Conservation (phyloP, 2,113 vertebrate genomes). For the Oenanthe melanoleuca region DNA sequence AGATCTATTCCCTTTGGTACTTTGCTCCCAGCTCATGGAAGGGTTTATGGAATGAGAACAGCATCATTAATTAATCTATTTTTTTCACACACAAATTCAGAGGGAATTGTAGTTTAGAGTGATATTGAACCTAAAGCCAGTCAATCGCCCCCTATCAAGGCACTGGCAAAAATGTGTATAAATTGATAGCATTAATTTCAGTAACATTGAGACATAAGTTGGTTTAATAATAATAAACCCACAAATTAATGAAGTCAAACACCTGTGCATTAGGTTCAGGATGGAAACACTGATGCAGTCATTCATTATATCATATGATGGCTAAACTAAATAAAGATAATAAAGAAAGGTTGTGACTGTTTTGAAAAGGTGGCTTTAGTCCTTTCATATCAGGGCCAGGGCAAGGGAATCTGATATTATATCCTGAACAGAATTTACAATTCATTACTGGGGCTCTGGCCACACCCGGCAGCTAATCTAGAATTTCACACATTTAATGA, state of each 20-base stretch:
- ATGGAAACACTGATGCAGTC: slow-evolving; percentile 12
- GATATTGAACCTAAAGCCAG: neutral
- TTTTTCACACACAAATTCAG: neutral
- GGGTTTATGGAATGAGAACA: neutral
- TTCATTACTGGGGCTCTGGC: slow-evolving; percentile 66
- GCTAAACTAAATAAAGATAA: slow-evolving; percentile 10
- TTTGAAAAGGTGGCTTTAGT: slow-evolving; percentile 35
- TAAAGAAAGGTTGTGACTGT: slow-evolving; percentile 1
- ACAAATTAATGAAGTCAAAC: neutral
- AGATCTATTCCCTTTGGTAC: neutral
- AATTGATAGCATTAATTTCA: neutral
- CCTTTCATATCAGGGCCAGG: neutral
- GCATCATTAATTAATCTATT: accelerated
- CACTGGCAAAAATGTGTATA: neutral
- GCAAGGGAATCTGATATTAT: slow-evolving; percentile 50
- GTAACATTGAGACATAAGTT: neutral
- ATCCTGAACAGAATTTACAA: slow-evolving; percentile 63
- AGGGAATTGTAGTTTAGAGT: neutral
- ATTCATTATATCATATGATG: neutral
- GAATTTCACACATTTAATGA: slow-evolving; percentile 82
- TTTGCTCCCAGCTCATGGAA: neutral
- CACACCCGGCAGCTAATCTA: slow-evolving; percentile 76
- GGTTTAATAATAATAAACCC: neutral
- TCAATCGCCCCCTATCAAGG: neutral
- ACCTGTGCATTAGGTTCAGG: neutral